Percentiles rank a stretch among this genome's conserved stretches.
These are phyloP conservation scores for Lepisosteus oculatus DNA, from an alignment of 2,113 vertebrate species.

Conservation along the genomic window DNA sequence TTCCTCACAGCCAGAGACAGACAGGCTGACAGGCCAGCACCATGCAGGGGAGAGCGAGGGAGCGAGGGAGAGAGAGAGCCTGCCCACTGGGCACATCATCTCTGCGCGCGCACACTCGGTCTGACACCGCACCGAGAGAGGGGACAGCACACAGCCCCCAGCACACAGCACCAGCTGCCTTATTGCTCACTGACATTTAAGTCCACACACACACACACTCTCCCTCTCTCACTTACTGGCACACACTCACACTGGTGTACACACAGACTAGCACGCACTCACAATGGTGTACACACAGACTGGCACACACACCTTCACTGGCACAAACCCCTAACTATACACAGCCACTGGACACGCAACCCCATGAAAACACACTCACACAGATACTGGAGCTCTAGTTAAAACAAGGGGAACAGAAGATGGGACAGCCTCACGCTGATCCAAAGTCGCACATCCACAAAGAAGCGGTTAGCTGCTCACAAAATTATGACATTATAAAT, in stretches of 20 bases:
- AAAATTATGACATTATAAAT: too few species aligned
- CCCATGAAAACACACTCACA: too few species aligned
- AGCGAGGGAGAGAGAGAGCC: slow-evolving; percentile 44
- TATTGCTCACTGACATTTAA: slow-evolving; percentile 67
- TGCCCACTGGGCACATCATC: slow-evolving; percentile 59
- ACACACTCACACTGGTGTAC: background rate
- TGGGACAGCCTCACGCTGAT: too few species aligned
- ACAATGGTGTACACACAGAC: too few species aligned
- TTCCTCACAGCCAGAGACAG: background rate
- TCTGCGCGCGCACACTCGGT: slow-evolving; percentile 44
- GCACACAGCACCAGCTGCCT: slow-evolving; percentile 58
- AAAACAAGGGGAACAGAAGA: too few species aligned
- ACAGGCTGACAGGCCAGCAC: background rate
- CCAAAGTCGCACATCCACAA: too few species aligned
- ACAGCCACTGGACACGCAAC: too few species aligned
- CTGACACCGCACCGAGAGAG: slow-evolving; percentile 52
- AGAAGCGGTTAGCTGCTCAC: too few species aligned
- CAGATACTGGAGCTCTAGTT: too few species aligned
- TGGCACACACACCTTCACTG: too few species aligned
- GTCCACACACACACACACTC: slow-evolving; percentile 14
- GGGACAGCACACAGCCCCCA: slow-evolving; percentile 46
- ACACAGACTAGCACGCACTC: too few species aligned
- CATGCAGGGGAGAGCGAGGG: slow-evolving; percentile 25
- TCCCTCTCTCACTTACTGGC: background rate
- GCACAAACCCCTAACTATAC: too few species aligned